Evolutionary conservation across 2,113 vertebrate species (phyloP).

Genomic region (Ginglymostoma cirratum): DNA sequence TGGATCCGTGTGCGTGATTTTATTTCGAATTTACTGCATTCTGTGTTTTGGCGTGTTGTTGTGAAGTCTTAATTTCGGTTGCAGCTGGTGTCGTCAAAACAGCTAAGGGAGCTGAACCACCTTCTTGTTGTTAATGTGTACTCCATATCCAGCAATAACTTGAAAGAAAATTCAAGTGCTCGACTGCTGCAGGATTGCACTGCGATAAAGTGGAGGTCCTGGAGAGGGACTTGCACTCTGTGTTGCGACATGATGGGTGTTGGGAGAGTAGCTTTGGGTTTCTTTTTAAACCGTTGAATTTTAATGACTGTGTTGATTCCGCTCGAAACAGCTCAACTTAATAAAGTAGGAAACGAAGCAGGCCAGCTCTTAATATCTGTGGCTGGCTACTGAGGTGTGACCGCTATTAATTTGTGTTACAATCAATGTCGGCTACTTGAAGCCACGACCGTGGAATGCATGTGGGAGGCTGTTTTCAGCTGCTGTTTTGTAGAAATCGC

Average conservation of each 20-base stretch:
- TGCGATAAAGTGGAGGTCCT: no score
- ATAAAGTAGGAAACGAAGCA: constrained; percentile 14
- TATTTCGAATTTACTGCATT: neutral
- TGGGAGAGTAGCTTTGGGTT: neutral
- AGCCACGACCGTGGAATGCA: neutral
- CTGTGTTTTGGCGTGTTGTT: neutral
- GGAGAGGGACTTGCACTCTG: neutral
- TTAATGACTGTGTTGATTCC: constrained; percentile 8
- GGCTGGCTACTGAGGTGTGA: neutral
- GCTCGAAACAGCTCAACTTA: constrained; percentile 5
- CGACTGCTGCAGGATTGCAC: neutral
- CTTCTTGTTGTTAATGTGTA: neutral
- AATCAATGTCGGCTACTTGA: neutral
- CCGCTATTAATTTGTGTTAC: neutral
- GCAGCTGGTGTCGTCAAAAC: neutral
- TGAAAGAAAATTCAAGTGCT: neutral
- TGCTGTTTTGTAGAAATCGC: neutral
- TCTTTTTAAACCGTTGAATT: neutral
- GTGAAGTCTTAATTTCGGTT: neutral
- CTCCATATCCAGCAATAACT: neutral
- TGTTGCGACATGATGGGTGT: no score
- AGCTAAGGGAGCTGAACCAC: neutral
- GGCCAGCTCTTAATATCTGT: neutral
- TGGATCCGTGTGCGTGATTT: neutral
- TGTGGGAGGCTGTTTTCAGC: neutral